A percentile compares a stretch with the other conserved stretches of the same genome.
phyloP scores from a whole-genome alignment of 2,888 invertebrate species.

The Drosophila picticornis region DNA sequence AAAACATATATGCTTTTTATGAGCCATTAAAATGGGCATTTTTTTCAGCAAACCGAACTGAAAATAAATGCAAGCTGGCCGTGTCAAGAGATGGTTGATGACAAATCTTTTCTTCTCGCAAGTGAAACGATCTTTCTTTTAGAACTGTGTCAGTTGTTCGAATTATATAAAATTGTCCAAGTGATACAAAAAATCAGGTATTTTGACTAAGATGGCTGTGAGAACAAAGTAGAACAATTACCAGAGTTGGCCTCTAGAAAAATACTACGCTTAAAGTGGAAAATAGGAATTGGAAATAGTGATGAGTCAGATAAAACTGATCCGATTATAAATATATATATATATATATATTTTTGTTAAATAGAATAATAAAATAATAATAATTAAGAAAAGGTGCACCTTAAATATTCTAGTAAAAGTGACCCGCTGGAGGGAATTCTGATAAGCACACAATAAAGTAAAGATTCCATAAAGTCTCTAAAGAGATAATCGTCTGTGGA shows the following conservation, averaged over 20 bases:
- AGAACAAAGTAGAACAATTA: too few species aligned
- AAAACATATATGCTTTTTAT: neutral
- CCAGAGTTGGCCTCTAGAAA: neutral
- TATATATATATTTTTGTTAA: too few species aligned
- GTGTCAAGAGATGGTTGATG: neutral
- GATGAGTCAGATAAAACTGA: neutral
- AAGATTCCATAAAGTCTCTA: slow-evolving; percentile 3
- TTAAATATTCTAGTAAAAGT: neutral
- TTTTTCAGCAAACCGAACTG: neutral
- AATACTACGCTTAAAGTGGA: neutral
- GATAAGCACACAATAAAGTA: slow-evolving; percentile 3
- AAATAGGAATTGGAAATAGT: neutral
- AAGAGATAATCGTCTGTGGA: neutral
- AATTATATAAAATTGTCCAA: neutral
- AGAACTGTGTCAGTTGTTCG: too few species aligned
- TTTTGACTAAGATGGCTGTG: too few species aligned
- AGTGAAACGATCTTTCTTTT: too few species aligned
- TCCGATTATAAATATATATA: neutral
- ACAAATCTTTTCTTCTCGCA: neutral
- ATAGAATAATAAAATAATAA: neutral
- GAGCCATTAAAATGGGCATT: neutral
- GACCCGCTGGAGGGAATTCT: neutral
- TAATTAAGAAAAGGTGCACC: neutral
- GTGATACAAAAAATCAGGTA: too few species aligned
- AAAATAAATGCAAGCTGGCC: too few species aligned